Conservation (phyloP, 2,113 vertebrate species). For the Toxotes jaculatrix region DNA sequence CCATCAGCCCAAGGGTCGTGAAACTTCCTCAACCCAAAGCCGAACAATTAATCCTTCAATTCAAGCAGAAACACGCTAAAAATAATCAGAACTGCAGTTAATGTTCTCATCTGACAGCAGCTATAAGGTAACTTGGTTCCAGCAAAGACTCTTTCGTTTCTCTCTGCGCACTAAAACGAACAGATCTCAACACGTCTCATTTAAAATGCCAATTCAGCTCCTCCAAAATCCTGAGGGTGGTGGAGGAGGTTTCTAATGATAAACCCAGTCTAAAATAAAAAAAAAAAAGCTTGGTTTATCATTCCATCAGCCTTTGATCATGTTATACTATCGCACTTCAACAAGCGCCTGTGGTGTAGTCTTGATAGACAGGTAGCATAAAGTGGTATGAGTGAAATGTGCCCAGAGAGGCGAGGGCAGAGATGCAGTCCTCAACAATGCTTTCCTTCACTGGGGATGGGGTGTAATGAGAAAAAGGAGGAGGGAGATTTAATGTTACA, state of each 20-base stretch:
- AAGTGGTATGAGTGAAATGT: conserved; percentile 26
- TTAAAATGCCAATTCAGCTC: conserved; percentile 30
- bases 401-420: background rate
- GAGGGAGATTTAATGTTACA: background rate
- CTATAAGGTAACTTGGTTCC: background rate
- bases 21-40: background rate
- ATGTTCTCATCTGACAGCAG: conserved; percentile 19
- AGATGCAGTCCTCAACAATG: background rate
- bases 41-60: background rate
- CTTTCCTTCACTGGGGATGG: background rate
- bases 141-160: background rate
- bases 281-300: background rate
- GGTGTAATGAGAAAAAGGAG: background rate
- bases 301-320: conserved; percentile 28
- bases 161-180: background rate
- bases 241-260: conserved; percentile 39
- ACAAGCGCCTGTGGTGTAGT: background rate
- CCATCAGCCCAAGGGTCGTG: background rate
- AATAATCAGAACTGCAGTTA: background rate
- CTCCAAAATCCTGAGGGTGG: conserved; percentile 37
- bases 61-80: conserved; percentile 40
- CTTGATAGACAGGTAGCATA: background rate
- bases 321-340: no score
- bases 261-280: background rate
- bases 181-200: conserved; percentile 57